A percentile compares a stretch with the other conserved stretches of the same genome.
These are phyloP conservation scores for Cylloceria caligata DNA, from an alignment of 2,888 invertebrate species.

Conservation along the genomic window DNA sequence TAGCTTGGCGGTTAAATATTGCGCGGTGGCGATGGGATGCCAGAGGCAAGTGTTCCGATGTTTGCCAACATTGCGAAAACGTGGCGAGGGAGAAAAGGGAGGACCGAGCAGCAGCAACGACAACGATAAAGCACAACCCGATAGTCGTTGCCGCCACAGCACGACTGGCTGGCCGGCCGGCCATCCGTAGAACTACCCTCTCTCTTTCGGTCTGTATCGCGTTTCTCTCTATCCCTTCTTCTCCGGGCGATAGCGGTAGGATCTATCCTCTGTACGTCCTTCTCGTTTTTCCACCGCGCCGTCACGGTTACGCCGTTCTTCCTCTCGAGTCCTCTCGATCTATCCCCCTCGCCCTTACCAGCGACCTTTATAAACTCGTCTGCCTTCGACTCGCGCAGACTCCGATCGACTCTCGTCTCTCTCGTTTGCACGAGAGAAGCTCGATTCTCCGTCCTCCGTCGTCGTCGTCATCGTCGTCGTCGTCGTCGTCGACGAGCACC, in stretches of 20 bases:
- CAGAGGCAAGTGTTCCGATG: constrained; percentile 1
- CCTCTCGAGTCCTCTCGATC: constrained; percentile 55
- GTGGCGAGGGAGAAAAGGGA: constrained; percentile 14
- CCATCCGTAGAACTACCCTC: constrained; percentile 69
- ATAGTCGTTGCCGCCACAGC: constrained; percentile 78
- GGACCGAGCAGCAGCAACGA: constrained; percentile 41
- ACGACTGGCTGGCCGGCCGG: constrained; percentile 82
- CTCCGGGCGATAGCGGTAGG: background rate
- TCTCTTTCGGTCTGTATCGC: constrained; percentile 35
- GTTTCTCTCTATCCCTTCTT: constrained; percentile 18
- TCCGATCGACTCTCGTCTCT: constrained; percentile 46
- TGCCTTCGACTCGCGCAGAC: constrained; percentile 61
- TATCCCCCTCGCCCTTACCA: constrained; percentile 52
- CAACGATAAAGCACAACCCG: constrained; percentile 28
- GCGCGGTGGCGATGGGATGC: background rate
- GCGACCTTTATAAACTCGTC: constrained; percentile 57
- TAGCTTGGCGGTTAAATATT: background rate
- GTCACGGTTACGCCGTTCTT: constrained; percentile 23
- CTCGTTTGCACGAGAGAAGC: constrained; percentile 41
- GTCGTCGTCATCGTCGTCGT: constrained; percentile 43
- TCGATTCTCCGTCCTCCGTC: constrained; percentile 53
- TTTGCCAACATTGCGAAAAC: constrained; percentile 62
- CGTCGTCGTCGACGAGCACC: constrained; percentile 31
- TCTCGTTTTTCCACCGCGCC: constrained; percentile 5
- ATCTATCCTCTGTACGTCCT: constrained; percentile 23